Evolutionary conservation across 1,140 invertebrate species (phyloP), one percentile per base, ranked within the genome.

Genomic region (Calosoma granatense): DNA sequence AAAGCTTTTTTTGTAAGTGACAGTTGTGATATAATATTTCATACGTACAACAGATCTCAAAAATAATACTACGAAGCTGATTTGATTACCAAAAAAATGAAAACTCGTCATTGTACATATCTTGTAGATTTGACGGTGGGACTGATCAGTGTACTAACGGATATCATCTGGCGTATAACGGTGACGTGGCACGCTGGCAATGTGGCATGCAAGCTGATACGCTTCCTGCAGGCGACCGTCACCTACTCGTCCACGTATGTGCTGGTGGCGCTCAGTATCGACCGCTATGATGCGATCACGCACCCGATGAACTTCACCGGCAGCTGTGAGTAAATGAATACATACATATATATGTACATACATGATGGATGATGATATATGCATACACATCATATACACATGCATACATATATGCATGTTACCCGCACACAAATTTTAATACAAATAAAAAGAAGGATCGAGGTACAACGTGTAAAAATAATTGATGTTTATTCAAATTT

Each of bases 201-300:
- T 60, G 61, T 78, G 2, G 76, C 74, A 15, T 84, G 82, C 66
- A 84, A 83, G 73, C 67, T 78, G 30, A 76, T 78, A 65, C 77
- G 72, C 64, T 84, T 76, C 68, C 67, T 75, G 47, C 80, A 82
- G 73, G 79, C 80, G 68, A 56, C 56, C 23, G 90, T 94, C 19
- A 93, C 91, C 36, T 97, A 94, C 70, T 91, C 90, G 4, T 96
- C 93, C 1, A 97, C 92, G 0, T 97, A 96, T 66, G 92, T 96
- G 11, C 77, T 97, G 39, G 93, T 97, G n/a, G 92, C 93, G 1
- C 77, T 97, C 39, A 95, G 91, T 65, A 91, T 97, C 62, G 94
- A 97, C 73, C 80, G 94, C 65, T 94, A 94, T 65, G 92, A 96
- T 69, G 93, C 93, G 58, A 95, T 97, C 64, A 91, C 89, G 12